Conservation (phyloP, 30 jellyfish, hydroid and myxozoan species). For the Rhopilema esculentum region DNA sequence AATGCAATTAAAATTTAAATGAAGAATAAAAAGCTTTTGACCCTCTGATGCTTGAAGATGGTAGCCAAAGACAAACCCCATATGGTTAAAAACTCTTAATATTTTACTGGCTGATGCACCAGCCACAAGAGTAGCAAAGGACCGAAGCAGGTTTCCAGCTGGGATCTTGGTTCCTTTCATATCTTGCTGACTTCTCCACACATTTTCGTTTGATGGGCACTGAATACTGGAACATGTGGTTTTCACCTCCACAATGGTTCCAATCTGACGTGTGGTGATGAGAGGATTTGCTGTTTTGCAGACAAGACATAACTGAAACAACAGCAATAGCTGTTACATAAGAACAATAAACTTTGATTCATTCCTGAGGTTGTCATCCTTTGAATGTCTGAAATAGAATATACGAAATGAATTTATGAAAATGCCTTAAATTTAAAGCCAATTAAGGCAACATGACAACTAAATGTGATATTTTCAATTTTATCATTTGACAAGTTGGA, state of each 20-base stretch:
- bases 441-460: neutral
- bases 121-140: conserved; percentile 31
- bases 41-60: conserved; percentile 50
- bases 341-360: conserved; percentile 18
- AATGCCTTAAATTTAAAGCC: neutral
- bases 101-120: conserved; percentile 41
- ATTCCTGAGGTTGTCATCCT: neutral
- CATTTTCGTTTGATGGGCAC: conserved; percentile 11
- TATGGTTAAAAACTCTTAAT: conserved; percentile 6
- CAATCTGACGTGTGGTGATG: neutral
- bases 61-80: conserved; percentile 36
- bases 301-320: conserved; percentile 37
- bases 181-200: conserved; percentile 60
- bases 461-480: neutral
- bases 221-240: conserved; percentile 3
- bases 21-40: conserved; percentile 4
- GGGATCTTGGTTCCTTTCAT: conserved; percentile 33
- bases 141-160: conserved; percentile 48
- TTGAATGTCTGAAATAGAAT: neutral
- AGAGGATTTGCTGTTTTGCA: conserved; percentile 36
- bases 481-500: neutral
- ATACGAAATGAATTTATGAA: neutral
- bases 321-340: conserved; percentile 11
- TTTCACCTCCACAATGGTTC: conserved; percentile 55
- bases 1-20: too few species aligned